These are phyloP conservation scores for Oxystoma pomonae DNA, from an alignment of 2,888 invertebrate genomes.

Conservation along the genomic window DNA sequence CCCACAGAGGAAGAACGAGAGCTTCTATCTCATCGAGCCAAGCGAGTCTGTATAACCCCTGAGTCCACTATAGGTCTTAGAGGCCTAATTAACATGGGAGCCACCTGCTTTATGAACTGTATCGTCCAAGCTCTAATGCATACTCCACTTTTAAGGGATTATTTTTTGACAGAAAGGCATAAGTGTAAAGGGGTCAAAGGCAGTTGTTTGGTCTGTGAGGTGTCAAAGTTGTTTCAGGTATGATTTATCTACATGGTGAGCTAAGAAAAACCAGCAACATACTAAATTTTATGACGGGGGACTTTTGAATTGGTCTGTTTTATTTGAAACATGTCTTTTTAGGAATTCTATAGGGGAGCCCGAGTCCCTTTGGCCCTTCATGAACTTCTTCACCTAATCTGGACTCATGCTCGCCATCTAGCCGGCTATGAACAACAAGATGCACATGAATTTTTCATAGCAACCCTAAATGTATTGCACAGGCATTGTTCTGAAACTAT, in stretches of 20 bases:
- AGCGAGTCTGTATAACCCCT: conserved; percentile 72
- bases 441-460: conserved; percentile 98
- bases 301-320: too few relatives aligned
- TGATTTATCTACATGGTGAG: conserved; percentile 29
- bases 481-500: conserved; percentile 59
- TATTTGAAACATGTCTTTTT: too few relatives aligned
- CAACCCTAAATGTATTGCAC: conserved; percentile 89
- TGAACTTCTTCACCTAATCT: conserved; percentile 86
- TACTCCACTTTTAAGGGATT: conserved; percentile 90
- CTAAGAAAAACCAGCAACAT: too few relatives aligned
- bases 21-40: conserved; percentile 69
- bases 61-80: conserved; percentile 85
- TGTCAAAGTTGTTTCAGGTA: conserved; percentile 94
- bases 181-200: conserved; percentile 68
- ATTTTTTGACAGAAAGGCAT: conserved; percentile 93
- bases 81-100: conserved; percentile 92
- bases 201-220: conserved; percentile 91
- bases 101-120: conserved; percentile 98
- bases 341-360: conserved; percentile 91
- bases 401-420: conserved; percentile 93
- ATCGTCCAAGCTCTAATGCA: conserved; percentile 95
- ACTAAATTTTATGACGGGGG: too few relatives aligned
- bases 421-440: conserved; percentile 97
- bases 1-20: conserved; percentile 74
- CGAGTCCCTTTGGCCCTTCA: conserved; percentile 85